Evolutionary conservation across 2,797 vertebrate genomes (phyloP).

Genomic region (Cossypha niveicapilla): DNA sequence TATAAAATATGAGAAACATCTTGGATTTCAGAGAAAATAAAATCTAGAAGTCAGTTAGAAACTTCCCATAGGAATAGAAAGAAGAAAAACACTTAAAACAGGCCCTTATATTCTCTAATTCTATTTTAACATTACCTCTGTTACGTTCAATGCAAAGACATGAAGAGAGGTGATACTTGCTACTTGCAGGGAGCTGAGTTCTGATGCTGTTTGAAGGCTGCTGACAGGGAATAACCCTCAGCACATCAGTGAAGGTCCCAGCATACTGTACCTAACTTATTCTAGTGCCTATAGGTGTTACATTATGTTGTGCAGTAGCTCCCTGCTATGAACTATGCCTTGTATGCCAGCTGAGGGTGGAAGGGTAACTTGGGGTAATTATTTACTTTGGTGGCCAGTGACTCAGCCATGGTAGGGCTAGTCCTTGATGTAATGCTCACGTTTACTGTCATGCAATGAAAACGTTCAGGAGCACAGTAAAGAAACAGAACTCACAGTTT

Average conservation of each 20-base stretch:
- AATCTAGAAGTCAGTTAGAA: not conserved
- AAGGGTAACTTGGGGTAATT: not conserved
- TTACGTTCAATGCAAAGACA: not conserved
- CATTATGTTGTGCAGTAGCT: not conserved
- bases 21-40: not conserved
- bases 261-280: not conserved
- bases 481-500: slow-evolving; percentile 77
- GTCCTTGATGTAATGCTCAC: not conserved
- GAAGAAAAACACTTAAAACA: not conserved
- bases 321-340: not conserved
- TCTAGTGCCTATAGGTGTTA: not conserved
- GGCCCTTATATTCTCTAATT: not conserved
- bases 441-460: not conserved
- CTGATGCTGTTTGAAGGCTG: not conserved
- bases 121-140: not conserved
- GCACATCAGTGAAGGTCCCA: not conserved
- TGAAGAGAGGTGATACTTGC: not conserved
- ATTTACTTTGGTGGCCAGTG: not conserved
- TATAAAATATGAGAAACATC: not conserved
- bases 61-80: not conserved
- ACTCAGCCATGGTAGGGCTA: not conserved
- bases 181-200: not conserved
- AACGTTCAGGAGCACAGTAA: not conserved
- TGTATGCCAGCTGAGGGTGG: not conserved
- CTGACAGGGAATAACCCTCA: not conserved